Conservation (phyloP, 1,140 invertebrate genomes). For the Cheumatopsyche charites region DNA sequence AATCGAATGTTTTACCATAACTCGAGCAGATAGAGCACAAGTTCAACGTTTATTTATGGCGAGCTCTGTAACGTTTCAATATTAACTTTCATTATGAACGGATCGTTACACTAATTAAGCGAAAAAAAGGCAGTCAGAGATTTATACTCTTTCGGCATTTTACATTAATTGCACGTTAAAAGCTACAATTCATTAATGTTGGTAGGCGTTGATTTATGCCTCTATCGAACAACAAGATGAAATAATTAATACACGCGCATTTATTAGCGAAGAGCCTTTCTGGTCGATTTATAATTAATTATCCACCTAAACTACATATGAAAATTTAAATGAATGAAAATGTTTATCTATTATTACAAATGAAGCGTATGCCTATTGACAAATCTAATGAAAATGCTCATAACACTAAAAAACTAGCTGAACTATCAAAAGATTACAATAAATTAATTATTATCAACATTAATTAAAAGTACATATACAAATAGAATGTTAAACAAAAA, state of each 20-base stretch:
- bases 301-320: no score
- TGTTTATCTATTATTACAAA: no score
- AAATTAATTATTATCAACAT: no score
- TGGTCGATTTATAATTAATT: neutral
- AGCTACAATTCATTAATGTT: slow-evolving; percentile 26
- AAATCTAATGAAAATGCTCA: neutral
- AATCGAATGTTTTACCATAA: slow-evolving; percentile 5
- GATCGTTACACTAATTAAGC: slow-evolving; percentile 21
- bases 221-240: slow-evolving; percentile 9
- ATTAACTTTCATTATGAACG: slow-evolving; percentile 24
- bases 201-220: slow-evolving; percentile 20
- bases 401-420: neutral
- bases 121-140: slow-evolving; percentile 13
- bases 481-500: no score
- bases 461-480: no score
- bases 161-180: slow-evolving; percentile 25
- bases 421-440: no score
- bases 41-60: slow-evolving; percentile 26
- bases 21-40: slow-evolving; percentile 11
- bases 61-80: slow-evolving; percentile 22
- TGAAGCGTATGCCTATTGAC: neutral
- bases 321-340: no score
- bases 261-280: neutral
- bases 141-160: slow-evolving; percentile 25
- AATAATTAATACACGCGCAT: slow-evolving; percentile 18